A percentile compares a stretch with the other conserved stretches of the same genome.
These are phyloP conservation scores for Drosophila nigromelanica DNA, from an alignment of 1,140 invertebrate genomes.

Conservation along the genomic window DNA sequence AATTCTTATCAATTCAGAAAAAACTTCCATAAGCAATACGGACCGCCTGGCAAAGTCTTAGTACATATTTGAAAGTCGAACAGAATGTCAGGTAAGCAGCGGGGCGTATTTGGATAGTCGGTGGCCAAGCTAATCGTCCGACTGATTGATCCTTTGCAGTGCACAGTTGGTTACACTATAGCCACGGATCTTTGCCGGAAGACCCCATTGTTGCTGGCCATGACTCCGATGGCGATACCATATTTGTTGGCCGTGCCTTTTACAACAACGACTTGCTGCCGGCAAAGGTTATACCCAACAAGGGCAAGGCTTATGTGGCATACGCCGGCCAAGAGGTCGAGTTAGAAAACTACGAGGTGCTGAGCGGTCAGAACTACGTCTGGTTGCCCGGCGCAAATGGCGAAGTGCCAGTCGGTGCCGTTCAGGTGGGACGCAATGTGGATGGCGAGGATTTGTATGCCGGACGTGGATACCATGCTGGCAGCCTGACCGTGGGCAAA, in stretches of 20 bases:
- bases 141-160: constrained; percentile 33
- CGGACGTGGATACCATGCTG: constrained; percentile 86
- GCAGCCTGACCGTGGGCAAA: constrained; percentile 90
- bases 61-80: constrained; percentile 38
- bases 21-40: constrained; percentile 16
- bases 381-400: constrained; percentile 85
- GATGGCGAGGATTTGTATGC: constrained; percentile 88
- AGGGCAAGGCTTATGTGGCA: constrained; percentile 75
- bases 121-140: background rate
- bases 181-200: constrained; percentile 63
- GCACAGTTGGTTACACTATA: constrained; percentile 65
- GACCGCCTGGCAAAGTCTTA: background rate
- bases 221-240: constrained; percentile 88
- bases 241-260: constrained; percentile 90
- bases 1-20: constrained; percentile 13
- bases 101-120: background rate
- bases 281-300: constrained; percentile 89
- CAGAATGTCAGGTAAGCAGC: constrained; percentile 63
- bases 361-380: constrained; percentile 84
- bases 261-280: constrained; percentile 90
- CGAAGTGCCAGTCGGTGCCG: constrained; percentile 85
- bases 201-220: constrained; percentile 88
- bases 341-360: constrained; percentile 80
- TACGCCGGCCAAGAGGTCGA: constrained; percentile 68
- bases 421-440: constrained; percentile 85